Percentiles rank a stretch among this genome's conserved stretches.
Conservation (phyloP, 2,888 invertebrate species). For the Dynastes tityus region DNA sequence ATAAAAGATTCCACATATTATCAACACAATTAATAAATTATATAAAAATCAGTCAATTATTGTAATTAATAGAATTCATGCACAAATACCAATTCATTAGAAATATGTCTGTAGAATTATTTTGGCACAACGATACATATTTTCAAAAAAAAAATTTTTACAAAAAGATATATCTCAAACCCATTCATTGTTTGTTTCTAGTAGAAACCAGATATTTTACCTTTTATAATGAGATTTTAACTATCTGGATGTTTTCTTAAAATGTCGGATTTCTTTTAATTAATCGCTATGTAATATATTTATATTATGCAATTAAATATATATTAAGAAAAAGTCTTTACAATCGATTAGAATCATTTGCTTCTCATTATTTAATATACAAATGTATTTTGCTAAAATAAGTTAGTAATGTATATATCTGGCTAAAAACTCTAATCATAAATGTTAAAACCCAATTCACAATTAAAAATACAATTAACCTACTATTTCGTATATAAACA, state of each 20-base stretch:
- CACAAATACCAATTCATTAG: neutral
- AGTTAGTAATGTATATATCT: no score
- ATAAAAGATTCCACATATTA: slow-evolving; percentile 6
- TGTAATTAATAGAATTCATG: neutral
- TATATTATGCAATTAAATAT: neutral
- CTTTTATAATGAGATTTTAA: no score
- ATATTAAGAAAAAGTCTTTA: slow-evolving; percentile 12
- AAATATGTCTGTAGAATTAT: slow-evolving; percentile 1
- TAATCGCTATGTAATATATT: neutral
- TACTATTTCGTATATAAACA: neutral
- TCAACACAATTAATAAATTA: slow-evolving; percentile 17
- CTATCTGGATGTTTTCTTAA: neutral
- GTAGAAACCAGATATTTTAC: neutral
- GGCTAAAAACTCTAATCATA: no score
- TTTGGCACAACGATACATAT: slow-evolving; percentile 5
- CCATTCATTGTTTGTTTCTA: neutral
- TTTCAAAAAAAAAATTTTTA: neutral
- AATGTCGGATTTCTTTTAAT: neutral
- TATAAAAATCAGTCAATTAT: slow-evolving; percentile 30
- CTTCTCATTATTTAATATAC: no score
- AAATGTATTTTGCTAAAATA: no score
- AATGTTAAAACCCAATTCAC: neutral
- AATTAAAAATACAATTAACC: neutral
- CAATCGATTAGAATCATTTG: neutral
- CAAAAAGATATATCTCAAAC: neutral